Conservation (phyloP, 1,140 invertebrate genomes). For the Pectinophora gossypiella region DNA sequence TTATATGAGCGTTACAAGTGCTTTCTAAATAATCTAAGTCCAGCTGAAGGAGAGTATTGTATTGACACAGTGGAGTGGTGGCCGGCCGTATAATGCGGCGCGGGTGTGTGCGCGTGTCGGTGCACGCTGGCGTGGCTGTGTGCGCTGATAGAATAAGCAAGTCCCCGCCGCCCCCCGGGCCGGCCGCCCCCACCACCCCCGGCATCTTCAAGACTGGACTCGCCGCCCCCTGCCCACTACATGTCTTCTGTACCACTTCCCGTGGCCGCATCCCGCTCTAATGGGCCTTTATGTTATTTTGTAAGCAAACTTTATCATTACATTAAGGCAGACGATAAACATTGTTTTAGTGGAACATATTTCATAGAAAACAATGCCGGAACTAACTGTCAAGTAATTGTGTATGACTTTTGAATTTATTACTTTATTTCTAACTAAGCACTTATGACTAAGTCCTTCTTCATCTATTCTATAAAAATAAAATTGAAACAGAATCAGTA, state of each 20-base stretch:
- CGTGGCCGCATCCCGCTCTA: conserved; percentile 59
- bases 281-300: conserved; percentile 60
- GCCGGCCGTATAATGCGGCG: conserved; percentile 69
- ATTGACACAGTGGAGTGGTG: conserved; percentile 76
- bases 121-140: conserved; percentile 43
- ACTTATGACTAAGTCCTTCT: no score
- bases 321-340: no score
- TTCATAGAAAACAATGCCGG: no score
- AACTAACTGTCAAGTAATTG: no score
- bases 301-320: conserved; percentile 37
- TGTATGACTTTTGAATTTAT: no score
- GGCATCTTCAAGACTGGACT: conserved; percentile 70
- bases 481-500: no score
- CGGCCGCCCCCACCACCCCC: conserved; percentile 36
- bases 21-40: conserved; percentile 78
- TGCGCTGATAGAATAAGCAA: conserved; percentile 75
- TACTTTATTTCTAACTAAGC: no score
- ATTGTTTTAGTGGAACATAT: no score
- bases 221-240: conserved; percentile 65
- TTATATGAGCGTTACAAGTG: conserved; percentile 77
- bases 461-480: no score
- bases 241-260: conserved; percentile 70
- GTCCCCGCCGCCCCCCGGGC: conserved; percentile 56
- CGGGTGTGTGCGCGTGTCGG: conserved; percentile 45
- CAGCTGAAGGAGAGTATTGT: conserved; percentile 75